Evolutionary conservation across 92 coral and sea anemone genomes (phyloP).

Genomic region (Desmophyllum pertusum): DNA sequence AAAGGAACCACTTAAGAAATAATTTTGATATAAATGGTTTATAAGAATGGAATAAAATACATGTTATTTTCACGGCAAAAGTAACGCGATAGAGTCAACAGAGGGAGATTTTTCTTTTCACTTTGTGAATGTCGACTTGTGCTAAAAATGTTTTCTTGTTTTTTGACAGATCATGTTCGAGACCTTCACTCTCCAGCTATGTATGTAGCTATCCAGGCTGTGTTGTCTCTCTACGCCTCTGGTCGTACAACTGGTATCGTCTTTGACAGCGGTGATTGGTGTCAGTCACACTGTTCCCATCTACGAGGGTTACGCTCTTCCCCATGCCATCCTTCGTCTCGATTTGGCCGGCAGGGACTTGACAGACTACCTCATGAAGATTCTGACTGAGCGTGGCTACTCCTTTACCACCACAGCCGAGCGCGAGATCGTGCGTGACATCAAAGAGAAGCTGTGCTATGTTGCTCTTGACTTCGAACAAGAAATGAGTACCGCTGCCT

Average conservation of each 20-base stretch:
- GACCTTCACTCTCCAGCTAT: slow-evolving; percentile 90
- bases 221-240: slow-evolving; percentile 84
- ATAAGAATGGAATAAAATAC: too few species aligned
- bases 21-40: too few species aligned
- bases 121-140: not conserved
- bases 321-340: slow-evolving; percentile 99
- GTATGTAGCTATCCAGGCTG: slow-evolving; percentile 89
- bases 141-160: not conserved
- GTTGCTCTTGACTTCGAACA: slow-evolving; percentile 95
- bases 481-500: slow-evolving; percentile 94
- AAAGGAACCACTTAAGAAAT: not conserved
- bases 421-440: slow-evolving; percentile 97
- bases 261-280: slow-evolving; percentile 91
- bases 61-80: not conserved
- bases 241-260: slow-evolving; percentile 92
- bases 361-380: slow-evolving; percentile 96
- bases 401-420: slow-evolving; percentile 99
- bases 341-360: slow-evolving; percentile 98
- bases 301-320: slow-evolving; percentile 96
- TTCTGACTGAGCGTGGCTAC: slow-evolving; percentile 98
- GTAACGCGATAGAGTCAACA: too few species aligned
- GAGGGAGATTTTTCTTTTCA: not conserved
- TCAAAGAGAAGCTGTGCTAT: slow-evolving; percentile 94
- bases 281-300: slow-evolving; percentile 92
- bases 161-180: slow-evolving; percentile 81